Conservation (phyloP, 1,140 invertebrate species). For the Eueides isabella region DNA sequence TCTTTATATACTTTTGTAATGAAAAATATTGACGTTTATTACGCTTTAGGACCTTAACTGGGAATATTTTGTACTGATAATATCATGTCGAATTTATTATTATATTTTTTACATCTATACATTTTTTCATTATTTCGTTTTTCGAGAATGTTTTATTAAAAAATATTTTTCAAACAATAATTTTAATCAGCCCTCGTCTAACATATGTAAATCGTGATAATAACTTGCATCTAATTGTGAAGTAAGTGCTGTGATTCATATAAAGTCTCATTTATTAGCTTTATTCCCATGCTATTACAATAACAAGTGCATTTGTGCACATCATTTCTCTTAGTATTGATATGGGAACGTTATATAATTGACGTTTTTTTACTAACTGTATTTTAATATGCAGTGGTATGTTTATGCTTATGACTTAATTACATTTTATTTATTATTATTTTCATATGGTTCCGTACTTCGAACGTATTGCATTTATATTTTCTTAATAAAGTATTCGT, state of each 20-base stretch:
- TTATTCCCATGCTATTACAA: slow-evolving; percentile 32
- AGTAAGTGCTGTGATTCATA: slow-evolving; percentile 30
- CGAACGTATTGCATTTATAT: background rate
- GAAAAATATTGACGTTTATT: background rate
- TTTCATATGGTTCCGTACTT: no score
- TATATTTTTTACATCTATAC: background rate
- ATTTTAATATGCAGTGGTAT: background rate
- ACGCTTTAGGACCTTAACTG: background rate
- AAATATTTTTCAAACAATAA: background rate
- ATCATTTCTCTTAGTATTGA: slow-evolving; percentile 28
- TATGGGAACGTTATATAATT: slow-evolving; percentile 28
- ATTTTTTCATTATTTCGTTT: background rate
- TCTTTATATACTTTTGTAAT: background rate
- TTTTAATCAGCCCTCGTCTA: background rate
- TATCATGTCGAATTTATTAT: background rate
- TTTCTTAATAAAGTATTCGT: no score
- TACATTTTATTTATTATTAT: background rate
- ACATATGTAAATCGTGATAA: slow-evolving; percentile 34
- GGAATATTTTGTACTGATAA: no score
- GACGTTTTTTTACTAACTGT: slow-evolving; percentile 14
- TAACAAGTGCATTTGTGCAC: slow-evolving; percentile 32
- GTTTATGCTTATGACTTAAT: background rate
- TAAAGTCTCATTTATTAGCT: slow-evolving; percentile 31
- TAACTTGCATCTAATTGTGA: slow-evolving; percentile 34
- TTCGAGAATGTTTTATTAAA: background rate